phyloP scores from a whole-genome alignment of 2,797 vertebrate genomes.

The Tamandua tetradactyla region DNA sequence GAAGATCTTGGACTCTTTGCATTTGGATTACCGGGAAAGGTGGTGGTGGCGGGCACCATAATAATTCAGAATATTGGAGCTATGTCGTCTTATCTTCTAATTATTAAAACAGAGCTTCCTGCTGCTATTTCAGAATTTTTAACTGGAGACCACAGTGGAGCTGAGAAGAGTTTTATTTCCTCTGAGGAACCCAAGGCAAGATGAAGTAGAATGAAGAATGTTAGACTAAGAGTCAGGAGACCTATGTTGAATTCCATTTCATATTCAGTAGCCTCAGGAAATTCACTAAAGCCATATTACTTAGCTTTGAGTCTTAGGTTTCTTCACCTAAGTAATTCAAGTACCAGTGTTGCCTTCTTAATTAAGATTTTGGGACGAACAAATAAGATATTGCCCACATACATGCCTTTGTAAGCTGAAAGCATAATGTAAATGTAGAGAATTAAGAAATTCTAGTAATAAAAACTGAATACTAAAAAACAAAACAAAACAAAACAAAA shows the following conservation, averaged over 20 bases:
- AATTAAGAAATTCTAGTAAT: neutral
- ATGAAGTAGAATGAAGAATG: slow-evolving; percentile 22
- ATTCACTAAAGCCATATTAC: neutral
- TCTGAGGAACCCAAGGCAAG: neutral
- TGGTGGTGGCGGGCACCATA: too few relatives aligned
- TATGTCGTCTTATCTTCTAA: too few relatives aligned
- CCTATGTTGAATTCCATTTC: neutral
- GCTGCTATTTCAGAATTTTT: too few relatives aligned
- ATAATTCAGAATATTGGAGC: too few relatives aligned
- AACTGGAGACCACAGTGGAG: too few relatives aligned
- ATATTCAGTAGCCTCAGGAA: neutral
- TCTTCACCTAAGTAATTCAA: slow-evolving; percentile 1
- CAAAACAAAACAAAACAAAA: too few relatives aligned
- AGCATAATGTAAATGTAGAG: neutral
- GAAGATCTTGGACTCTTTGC: too few relatives aligned
- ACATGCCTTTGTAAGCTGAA: neutral
- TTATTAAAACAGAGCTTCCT: too few relatives aligned
- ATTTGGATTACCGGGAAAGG: too few relatives aligned
- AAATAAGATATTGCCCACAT: neutral
- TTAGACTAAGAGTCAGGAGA: neutral
- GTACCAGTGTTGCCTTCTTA: neutral
- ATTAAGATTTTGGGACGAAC: neutral
- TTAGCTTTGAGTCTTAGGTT: neutral
- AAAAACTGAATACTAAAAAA: neutral
- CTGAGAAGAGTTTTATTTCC: neutral